Evolutionary conservation across 2,797 vertebrate genomes (phyloP).

Genomic region (Sebastes paucispinis): DNA sequence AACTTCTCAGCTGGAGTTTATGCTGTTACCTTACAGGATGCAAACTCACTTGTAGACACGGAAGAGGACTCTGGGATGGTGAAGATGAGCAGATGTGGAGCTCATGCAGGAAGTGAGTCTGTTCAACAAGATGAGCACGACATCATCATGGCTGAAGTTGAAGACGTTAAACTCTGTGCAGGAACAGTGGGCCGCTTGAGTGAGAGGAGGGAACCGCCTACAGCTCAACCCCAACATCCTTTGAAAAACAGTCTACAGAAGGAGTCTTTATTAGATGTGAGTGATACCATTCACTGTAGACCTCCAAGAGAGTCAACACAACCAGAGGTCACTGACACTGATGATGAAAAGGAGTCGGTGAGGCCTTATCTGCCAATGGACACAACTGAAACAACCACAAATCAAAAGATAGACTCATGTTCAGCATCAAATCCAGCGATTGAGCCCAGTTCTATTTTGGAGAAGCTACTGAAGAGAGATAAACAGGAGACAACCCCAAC

Average conservation of each 20-base stretch:
- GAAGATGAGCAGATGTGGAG: slow-evolving; percentile 32
- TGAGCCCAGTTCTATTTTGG: slow-evolving; percentile 75
- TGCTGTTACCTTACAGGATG: slow-evolving; percentile 16
- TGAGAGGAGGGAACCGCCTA: slow-evolving; percentile 62
- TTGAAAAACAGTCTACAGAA: slow-evolving; percentile 70
- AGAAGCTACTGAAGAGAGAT: slow-evolving; percentile 75
- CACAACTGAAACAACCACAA: not conserved
- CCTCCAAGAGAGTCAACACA: slow-evolving; percentile 32
- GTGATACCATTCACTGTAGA: slow-evolving; percentile 51
- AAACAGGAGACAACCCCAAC: slow-evolving; percentile 46
- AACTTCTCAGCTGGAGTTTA: slow-evolving; percentile 21
- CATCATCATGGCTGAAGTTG: slow-evolving; percentile 19
- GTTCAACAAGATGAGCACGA: slow-evolving; percentile 38
- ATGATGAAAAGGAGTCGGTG: slow-evolving; percentile 26
- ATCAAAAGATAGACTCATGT: not conserved
- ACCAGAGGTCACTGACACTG: slow-evolving; percentile 18
- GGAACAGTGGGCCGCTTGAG: slow-evolving; percentile 63
- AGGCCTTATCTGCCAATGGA: slow-evolving; percentile 18
- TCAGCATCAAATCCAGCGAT: not conserved
- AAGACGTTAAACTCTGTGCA: slow-evolving; percentile 36
- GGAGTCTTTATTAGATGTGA: slow-evolving; percentile 58
- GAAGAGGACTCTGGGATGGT: slow-evolving; percentile 21
- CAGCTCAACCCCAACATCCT: slow-evolving; percentile 68
- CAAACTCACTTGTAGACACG: slow-evolving; percentile 15
- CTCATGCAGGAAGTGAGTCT: slow-evolving; percentile 42